Percentiles rank a stretch among this genome's conserved stretches.
These are phyloP conservation scores for Ectemnius continuus DNA, from an alignment of 2,888 invertebrate species.

Conservation along the genomic window DNA sequence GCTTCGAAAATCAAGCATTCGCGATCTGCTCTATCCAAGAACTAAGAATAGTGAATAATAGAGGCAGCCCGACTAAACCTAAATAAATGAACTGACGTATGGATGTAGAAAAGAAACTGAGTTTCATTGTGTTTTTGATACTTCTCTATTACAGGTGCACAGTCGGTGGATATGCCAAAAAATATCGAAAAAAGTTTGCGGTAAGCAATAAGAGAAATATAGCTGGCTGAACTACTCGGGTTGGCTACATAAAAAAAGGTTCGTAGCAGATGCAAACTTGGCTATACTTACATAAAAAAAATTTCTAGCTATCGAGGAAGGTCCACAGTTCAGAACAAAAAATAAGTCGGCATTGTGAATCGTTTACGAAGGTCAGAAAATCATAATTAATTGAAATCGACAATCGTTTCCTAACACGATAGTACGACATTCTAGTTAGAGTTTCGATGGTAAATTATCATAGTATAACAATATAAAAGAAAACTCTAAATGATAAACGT, in stretches of 20 bases:
- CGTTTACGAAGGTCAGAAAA: slow-evolving; percentile 6
- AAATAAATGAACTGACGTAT: neutral
- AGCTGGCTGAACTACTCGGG: slow-evolving; percentile 5
- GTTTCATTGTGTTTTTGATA: neutral
- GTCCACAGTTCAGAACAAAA: slow-evolving; percentile 10
- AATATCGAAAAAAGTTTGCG: neutral
- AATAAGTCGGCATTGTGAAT: slow-evolving; percentile 8
- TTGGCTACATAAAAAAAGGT: slow-evolving; percentile 7
- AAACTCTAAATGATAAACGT: neutral
- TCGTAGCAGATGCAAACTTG: slow-evolving; percentile 7
- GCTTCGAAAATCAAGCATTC: slow-evolving; percentile 1
- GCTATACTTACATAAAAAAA: slow-evolving; percentile 7
- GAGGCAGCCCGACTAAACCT: slow-evolving; percentile 1
- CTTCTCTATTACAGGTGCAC: slow-evolving; percentile 3
- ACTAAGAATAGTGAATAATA: neutral
- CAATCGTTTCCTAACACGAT: neutral
- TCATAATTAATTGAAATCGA: slow-evolving; percentile 3
- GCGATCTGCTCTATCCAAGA: slow-evolving; percentile 1
- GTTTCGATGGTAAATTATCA: neutral
- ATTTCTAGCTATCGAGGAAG: slow-evolving; percentile 10
- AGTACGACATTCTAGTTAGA: neutral
- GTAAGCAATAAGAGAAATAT: neutral
- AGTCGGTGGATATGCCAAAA: neutral
- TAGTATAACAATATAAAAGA: neutral
- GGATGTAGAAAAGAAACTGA: neutral